Percentiles rank a stretch among this genome's conserved stretches.
Conservation (phyloP, 2,113 vertebrate genomes). For the Harpagus bidentatus region DNA sequence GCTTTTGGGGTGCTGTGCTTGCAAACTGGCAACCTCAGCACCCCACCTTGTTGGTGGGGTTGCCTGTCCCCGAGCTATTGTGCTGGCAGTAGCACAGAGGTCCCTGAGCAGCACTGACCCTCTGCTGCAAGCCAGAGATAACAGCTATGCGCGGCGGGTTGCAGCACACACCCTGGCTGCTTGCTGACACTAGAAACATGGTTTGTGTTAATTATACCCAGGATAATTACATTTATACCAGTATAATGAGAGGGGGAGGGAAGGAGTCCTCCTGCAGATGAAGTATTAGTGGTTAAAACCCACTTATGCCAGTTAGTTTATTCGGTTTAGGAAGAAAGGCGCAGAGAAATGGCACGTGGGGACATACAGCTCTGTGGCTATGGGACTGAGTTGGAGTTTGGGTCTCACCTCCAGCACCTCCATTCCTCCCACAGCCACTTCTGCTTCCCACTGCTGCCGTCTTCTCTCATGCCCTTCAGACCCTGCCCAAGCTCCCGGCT, state of each 20-base stretch:
- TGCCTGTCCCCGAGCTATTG: background rate
- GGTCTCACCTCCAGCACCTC: background rate
- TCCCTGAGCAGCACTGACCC: background rate
- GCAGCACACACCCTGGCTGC: background rate
- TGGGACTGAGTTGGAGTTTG: background rate
- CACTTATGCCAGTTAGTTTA: background rate
- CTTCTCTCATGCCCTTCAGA: background rate
- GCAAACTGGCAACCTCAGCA: background rate
- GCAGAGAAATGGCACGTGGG: background rate
- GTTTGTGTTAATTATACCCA: slow-evolving; percentile 38
- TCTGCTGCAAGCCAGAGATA: background rate
- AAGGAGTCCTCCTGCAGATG: background rate
- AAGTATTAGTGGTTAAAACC: background rate
- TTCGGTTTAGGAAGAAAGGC: background rate
- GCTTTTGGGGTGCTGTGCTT: background rate
- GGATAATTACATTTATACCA: background rate
- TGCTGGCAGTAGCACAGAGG: background rate
- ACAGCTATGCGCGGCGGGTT: background rate
- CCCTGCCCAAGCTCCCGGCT: background rate
- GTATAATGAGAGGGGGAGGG: background rate
- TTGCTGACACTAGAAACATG: background rate
- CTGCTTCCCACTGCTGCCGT: background rate
- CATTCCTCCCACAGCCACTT: background rate
- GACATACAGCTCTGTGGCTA: background rate
- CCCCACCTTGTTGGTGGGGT: background rate